Evolutionary conservation across 1,140 invertebrate genomes (phyloP).

Genomic region (Gonatopus flavifemur): DNA sequence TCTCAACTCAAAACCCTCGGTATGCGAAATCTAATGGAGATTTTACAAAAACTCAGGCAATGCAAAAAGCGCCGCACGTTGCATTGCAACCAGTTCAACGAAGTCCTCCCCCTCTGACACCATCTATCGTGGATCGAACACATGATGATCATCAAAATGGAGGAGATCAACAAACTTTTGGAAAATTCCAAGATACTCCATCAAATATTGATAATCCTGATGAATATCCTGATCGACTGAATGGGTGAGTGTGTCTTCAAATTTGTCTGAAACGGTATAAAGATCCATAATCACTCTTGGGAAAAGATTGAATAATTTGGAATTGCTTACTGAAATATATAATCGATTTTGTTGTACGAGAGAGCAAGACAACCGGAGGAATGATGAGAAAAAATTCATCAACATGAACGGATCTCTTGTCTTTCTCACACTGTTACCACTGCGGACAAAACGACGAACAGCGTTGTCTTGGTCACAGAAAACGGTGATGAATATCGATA

Average conservation of each 20-base stretch:
- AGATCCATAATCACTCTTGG: no score
- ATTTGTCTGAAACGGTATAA: conserved; percentile 1
- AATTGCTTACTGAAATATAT: no score
- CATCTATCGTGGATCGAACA: conserved; percentile 6
- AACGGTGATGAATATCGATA: no score
- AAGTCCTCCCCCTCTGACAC: conserved; percentile 4
- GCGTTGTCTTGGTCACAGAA: no score
- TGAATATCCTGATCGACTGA: conserved; percentile 41
- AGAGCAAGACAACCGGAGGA: no score
- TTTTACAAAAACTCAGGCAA: conserved; percentile 29
- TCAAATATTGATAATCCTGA: no score
- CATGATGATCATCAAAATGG: background rate
- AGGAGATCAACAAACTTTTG: conserved; percentile 1
- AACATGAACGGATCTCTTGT: no score
- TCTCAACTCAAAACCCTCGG: conserved; percentile 29
- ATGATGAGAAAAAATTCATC: no score
- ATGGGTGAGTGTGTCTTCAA: conserved; percentile 29
- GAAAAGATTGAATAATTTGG: no score
- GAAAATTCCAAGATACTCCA: conserved; percentile 1
- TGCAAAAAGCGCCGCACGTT: conserved; percentile 21
- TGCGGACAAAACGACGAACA: no score
- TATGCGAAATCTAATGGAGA: conserved; percentile 36
- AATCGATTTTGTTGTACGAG: no score
- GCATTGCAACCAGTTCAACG: conserved; percentile 23
- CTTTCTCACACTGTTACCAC: no score